These are phyloP conservation scores for Ciconia stormi DNA, from an alignment of 2,113 vertebrate genomes.

Conservation along the genomic window DNA sequence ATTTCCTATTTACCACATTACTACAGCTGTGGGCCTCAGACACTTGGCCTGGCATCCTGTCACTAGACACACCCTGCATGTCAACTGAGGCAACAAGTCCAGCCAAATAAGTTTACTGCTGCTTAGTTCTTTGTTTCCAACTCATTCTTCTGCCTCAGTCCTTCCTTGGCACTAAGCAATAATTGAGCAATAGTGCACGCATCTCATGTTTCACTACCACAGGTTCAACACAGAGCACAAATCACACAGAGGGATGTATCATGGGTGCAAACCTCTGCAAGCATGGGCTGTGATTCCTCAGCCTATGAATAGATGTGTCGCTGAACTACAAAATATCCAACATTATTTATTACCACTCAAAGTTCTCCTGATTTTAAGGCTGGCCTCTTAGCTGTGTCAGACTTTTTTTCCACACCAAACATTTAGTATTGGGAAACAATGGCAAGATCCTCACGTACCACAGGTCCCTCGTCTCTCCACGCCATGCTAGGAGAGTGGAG, in stretches of 20 bases:
- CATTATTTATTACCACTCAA: neutral
- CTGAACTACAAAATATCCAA: neutral
- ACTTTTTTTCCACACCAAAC: neutral
- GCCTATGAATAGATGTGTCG: neutral
- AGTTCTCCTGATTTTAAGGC: neutral
- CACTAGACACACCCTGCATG: neutral
- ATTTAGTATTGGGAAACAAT: neutral
- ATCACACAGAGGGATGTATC: neutral
- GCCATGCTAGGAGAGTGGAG: neutral
- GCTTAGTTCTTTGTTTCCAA: neutral
- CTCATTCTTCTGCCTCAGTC: neutral
- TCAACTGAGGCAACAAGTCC: neutral
- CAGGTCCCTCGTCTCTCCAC: neutral
- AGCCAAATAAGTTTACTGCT: neutral
- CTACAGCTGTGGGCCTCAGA: neutral
- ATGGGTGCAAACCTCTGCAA: neutral
- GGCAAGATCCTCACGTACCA: neutral
- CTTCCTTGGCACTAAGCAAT: neutral
- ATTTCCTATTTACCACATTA: neutral
- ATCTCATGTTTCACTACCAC: neutral
- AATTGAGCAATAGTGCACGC: neutral
- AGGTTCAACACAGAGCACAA: neutral
- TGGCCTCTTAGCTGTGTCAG: accelerated
- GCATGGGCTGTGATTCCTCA: neutral
- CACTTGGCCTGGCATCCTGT: neutral